Conservation (phyloP, 1,140 invertebrate species). For the Aphidius ervi region DNA sequence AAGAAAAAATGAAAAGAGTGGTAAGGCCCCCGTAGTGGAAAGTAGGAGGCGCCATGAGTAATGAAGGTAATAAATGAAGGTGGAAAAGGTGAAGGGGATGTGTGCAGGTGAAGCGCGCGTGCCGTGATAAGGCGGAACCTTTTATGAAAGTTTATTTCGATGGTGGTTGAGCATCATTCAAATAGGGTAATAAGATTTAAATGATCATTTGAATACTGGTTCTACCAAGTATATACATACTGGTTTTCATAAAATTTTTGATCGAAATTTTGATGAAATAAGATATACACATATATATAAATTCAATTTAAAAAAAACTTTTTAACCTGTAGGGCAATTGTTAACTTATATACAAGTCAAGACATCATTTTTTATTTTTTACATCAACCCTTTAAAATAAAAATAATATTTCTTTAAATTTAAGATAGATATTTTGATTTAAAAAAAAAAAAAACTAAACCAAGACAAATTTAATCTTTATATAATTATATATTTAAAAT, state of each 20-base stretch:
- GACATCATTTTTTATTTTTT: too few relatives aligned
- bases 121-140: constrained; percentile 11
- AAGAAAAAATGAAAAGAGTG: not conserved
- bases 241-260: not conserved
- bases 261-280: too few relatives aligned
- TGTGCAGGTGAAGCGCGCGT: constrained; percentile 10
- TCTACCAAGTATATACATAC: not conserved
- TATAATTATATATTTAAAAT: too few relatives aligned
- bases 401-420: too few relatives aligned
- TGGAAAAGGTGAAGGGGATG: not conserved
- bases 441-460: too few relatives aligned
- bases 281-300: too few relatives aligned
- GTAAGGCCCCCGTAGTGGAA: not conserved
- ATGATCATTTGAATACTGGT: constrained; percentile 1
- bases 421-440: too few relatives aligned
- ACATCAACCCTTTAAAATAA: too few relatives aligned
- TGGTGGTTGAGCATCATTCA: not conserved
- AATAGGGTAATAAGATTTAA: constrained; percentile 8
- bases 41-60: constrained; percentile 14
- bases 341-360: too few relatives aligned
- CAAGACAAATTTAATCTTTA: too few relatives aligned
- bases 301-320: too few relatives aligned
- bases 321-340: too few relatives aligned
- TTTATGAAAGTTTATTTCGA: constrained; percentile 1
- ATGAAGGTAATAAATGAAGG: constrained; percentile 13